Evolutionary conservation across 37 sponge, comb jelly and placozoan genomes (phyloP), one percentile per base, ranked within the genome.

Genomic region (Haliclona indistincta): DNA sequence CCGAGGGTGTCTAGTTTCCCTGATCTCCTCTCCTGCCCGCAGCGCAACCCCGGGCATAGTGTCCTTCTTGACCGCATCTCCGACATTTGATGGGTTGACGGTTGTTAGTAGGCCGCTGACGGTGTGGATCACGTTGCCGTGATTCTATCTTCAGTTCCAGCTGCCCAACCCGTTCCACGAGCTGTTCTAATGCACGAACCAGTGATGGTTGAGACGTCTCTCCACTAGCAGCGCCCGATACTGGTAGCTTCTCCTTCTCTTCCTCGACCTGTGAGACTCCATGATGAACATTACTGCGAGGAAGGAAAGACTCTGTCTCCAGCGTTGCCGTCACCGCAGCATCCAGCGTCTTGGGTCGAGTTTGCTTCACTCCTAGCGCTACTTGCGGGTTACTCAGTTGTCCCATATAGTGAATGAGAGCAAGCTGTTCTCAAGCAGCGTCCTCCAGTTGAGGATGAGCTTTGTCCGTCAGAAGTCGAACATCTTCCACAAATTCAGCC

Each of bases 1-100:
- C 71, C 33, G 72, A 26, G 63, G 85, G 78, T 43, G 17, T 11
- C 10, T 40, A 37, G 73, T 77, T 84, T 84, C 66, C 84, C 84
- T 43, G 63, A 13, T 78, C 19, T 5, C 32, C 25, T 22, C 49
- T 38, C 0, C 32, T 39, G 11, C 39, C 32, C 30, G 76, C 76
- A n/a, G n/a, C n/a, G 62, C 67, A 82, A 15, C 56, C 61, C 23
- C 81, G 38, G 19, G 81, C 64, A 15, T 53, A 39, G 67, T 82
- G 74, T n/a, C 82, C 82, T 28, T 34, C 8, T 44, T 66, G 62
- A 19, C 65, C 54, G 54, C 81, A 81, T 25, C 45, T 81, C 53
- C 72, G 67, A 40, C 81, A 81, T n/a, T n/a, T n/a, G n/a, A n/a
- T n/a, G n/a, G n/a, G n/a, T n/a, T n/a, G n/a, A n/a, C n/a, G n/a